phyloP scores from a whole-genome alignment of 2,113 vertebrate genomes.

The Halichoeres trimaculatus region DNA sequence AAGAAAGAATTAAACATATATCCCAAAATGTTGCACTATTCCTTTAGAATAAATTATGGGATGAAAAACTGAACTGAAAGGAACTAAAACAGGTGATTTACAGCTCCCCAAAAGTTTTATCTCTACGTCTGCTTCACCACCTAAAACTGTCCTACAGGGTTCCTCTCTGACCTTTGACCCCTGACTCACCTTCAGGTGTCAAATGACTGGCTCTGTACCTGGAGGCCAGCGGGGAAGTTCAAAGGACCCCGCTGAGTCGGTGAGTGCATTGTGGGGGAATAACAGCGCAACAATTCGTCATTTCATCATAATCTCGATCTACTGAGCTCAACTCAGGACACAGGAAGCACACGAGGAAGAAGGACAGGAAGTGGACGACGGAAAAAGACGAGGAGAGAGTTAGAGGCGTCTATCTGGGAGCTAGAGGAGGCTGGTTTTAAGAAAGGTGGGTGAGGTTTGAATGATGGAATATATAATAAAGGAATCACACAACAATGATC shows the following conservation, averaged over 20 bases:
- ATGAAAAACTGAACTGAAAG: conserved; percentile 4
- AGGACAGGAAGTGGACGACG: conserved; percentile 48
- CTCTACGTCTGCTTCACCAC: conserved; percentile 30
- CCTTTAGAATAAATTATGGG: conserved; percentile 25
- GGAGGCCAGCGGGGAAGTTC: conserved; percentile 81
- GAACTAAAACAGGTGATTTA: conserved; percentile 10
- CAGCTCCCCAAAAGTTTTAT: conserved; percentile 10
- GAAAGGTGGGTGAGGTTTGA: conserved; percentile 36
- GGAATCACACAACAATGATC: conserved; percentile 73
- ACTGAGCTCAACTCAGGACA: conserved; percentile 67
- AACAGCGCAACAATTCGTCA: conserved; percentile 81
- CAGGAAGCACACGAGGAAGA: conserved; percentile 59
- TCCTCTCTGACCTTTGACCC: conserved; percentile 62
- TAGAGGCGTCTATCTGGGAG: conserved; percentile 38
- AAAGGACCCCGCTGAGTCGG: conserved; percentile 78
- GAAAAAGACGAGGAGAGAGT: background rate
- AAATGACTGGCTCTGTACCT: conserved; percentile 82
- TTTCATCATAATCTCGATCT: conserved; percentile 66
- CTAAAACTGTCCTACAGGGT: conserved; percentile 55
- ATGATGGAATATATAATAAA: conserved; percentile 53
- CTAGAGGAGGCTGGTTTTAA: conserved; percentile 43
- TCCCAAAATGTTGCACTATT: conserved; percentile 13
- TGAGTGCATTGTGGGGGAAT: conserved; percentile 83
- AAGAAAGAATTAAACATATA: conserved; percentile 6
- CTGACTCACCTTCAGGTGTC: conserved; percentile 85